Evolutionary conservation across 2,797 vertebrate species (phyloP).

Genomic region (Molossus molossus): DNA sequence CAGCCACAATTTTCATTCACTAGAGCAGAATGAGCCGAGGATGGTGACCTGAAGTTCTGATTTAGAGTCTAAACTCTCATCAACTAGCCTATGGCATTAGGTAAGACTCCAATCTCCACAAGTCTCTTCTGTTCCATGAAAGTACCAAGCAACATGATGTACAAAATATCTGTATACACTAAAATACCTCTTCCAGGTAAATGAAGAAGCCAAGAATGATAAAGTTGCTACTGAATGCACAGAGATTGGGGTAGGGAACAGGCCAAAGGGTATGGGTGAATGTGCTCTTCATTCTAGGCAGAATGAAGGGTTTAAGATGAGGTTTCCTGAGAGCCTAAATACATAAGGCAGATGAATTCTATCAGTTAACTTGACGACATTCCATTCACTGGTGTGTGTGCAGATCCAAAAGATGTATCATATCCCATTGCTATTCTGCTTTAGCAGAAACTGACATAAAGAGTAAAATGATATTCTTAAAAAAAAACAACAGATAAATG

Average conservation of each 20-base stretch:
- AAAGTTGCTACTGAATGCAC: not conserved
- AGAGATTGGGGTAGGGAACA: not conserved
- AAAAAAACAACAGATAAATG: not conserved
- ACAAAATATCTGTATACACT: not conserved
- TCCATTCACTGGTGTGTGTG: not conserved
- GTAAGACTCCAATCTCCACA: not conserved
- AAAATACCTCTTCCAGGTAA: not conserved
- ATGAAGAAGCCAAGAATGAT: not conserved
- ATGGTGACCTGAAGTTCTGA: not conserved
- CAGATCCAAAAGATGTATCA: not conserved
- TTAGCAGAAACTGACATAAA: constrained; percentile 5
- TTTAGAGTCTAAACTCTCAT: constrained; percentile 12
- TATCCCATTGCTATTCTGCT: not conserved
- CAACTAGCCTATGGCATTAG: not conserved
- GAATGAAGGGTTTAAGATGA: constrained; percentile 33
- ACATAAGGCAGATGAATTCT: constrained; percentile 6
- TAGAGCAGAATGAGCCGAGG: not conserved
- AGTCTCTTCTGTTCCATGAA: not conserved
- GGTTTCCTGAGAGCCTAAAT: not conserved
- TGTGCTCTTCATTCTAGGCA: not conserved
- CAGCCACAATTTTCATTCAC: not conserved
- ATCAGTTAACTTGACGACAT: not conserved
- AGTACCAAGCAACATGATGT: not conserved
- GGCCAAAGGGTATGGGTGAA: not conserved
- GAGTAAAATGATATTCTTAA: constrained; percentile 16